Evolutionary conservation across 2,113 vertebrate species (phyloP).

Genomic region (Acinonyx jubatus): DNA sequence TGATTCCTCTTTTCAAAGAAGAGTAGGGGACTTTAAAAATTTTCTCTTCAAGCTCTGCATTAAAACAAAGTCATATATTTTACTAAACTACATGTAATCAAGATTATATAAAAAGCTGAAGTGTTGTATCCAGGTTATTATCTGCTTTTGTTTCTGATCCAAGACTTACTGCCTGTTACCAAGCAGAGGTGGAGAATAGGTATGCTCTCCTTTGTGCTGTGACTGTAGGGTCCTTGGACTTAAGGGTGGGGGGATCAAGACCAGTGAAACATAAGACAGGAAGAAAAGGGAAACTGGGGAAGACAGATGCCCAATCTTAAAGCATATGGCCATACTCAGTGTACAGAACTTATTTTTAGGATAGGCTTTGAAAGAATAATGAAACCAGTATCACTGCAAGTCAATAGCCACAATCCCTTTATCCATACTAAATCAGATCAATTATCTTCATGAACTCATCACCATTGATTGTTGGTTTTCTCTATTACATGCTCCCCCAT

Average conservation of each 20-base stretch:
- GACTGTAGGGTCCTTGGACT: neutral
- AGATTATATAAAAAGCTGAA: neutral
- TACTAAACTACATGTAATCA: conserved; percentile 12
- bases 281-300: neutral
- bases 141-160: neutral
- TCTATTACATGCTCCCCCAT: neutral
- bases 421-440: neutral
- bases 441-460: neutral
- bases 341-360: neutral
- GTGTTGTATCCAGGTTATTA: neutral
- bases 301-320: neutral
- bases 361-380: neutral
- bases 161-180: neutral
- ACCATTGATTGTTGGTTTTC: neutral
- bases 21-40: neutral
- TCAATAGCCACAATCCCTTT: neutral
- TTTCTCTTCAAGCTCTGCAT: neutral
- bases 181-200: neutral
- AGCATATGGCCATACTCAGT: neutral
- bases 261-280: neutral
- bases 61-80: neutral
- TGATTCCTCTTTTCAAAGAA: conserved; percentile 16
- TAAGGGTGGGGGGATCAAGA: neutral
- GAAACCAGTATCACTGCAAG: neutral
- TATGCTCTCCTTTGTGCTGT: neutral